Percentiles rank a stretch among this genome's conserved stretches.
Conservation (phyloP, 1,140 invertebrate species). For the Platorchestia sp. region DNA sequence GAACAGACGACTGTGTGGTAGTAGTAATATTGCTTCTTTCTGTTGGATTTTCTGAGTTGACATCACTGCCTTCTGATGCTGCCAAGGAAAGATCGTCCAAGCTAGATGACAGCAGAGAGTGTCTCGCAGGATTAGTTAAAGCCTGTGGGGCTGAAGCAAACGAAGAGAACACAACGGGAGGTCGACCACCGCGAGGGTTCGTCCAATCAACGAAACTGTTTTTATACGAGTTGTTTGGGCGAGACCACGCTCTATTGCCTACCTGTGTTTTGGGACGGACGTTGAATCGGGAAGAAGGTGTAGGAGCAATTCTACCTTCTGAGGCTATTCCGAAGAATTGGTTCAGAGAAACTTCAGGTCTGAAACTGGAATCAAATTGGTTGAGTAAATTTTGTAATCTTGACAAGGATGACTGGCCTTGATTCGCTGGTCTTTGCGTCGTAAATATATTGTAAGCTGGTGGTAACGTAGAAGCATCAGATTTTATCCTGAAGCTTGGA, state of each 20-base stretch:
- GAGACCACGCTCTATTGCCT: not conserved
- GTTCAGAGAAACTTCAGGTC: slow-evolving; percentile 11
- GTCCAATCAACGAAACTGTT: slow-evolving; percentile 10
- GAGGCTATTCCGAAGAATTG: not conserved
- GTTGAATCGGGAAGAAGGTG: not conserved
- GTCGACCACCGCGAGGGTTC: not conserved
- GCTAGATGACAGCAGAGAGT: not conserved
- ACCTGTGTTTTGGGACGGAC: not conserved
- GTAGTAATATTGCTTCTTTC: not conserved
- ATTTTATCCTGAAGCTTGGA: not conserved
- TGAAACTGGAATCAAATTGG: not conserved
- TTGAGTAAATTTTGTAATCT: slow-evolving; percentile 5
- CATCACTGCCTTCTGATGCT: slow-evolving; percentile 13
- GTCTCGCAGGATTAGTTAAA: not conserved
- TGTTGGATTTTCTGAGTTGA: slow-evolving; percentile 23
- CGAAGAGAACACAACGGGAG: not conserved
- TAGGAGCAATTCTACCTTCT: not conserved
- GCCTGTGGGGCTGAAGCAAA: not conserved
- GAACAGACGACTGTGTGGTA: not conserved
- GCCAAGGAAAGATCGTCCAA: slow-evolving; percentile 16
- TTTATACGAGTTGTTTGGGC: not conserved
- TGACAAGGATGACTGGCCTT: slow-evolving; percentile 4
- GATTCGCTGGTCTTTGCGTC: not conserved
- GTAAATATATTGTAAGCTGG: not conserved
- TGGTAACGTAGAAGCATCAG: not conserved